Evolutionary conservation across 2,113 vertebrate genomes (phyloP), one percentile per base, ranked within the genome.

Genomic region (Tor tambroides): DNA sequence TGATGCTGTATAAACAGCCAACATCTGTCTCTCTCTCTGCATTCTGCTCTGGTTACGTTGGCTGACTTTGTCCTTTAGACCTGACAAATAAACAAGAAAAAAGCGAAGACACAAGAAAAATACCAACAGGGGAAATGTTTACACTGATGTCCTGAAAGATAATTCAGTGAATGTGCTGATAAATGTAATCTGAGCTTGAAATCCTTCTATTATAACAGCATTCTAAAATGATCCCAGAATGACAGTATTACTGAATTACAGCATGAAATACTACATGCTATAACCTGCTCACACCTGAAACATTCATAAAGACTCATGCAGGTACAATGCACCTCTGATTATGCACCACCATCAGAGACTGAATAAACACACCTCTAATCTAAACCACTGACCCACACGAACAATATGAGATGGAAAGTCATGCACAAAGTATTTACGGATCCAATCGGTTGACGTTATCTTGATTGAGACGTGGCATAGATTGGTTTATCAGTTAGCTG

Each of bases 401-500:
- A 56, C 76, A 79, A 56, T 56, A 56, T 30, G 26, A 56, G 28
- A 79, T 76, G 41, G 28, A 61, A 80, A 59, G 12, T 14, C 78
- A 41, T 61, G 32, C 32, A 15, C 38, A 80, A 54, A 56, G 17
- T 59, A 23, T 59, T 26, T 35, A 61, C 5, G 23, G 6, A 38
- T 38, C 6, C n/a, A 76, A 49, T 76, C 23, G 14, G 74, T 28
- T 26, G 38, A 17, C 7, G n/a, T 76, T 46, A n/a, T 38, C 54
- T 41, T 35, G 49, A 56, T 51, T 23, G 9, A 54, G 76, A 14
- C 21, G 5, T n/a, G 35, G 43, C 26, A 2, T 51, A 54, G 46
- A 54, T 80, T 14, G 12, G 14, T 26, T 83, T 83, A 83, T 83
- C 65, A 28, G 76, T 74, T 81, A 46, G 49, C 35, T 23, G 43